A percentile compares a stretch with the other conserved stretches of the same genome.
Conservation (phyloP, 1,140 invertebrate species). For the Brachionus angularis region DNA sequence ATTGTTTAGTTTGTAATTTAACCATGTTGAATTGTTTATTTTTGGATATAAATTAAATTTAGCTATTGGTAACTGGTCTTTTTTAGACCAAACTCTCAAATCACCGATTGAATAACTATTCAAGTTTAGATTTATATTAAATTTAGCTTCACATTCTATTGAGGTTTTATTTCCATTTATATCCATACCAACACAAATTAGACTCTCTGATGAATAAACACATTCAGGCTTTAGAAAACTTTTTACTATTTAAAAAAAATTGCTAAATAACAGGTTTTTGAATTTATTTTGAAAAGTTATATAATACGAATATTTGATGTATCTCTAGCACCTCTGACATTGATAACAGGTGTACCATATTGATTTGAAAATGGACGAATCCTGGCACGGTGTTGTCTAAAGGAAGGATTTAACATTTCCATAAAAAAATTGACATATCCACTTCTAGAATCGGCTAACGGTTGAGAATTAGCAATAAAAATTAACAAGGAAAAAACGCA, state of each 20-base stretch:
- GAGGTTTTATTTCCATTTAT: not conserved
- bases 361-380: conserved; percentile 5
- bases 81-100: no score
- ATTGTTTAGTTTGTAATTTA: no score
- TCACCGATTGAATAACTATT: no score
- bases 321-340: conserved; percentile 6
- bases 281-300: no score
- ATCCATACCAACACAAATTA: not conserved
- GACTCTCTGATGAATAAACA: not conserved
- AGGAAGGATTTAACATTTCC: conserved; percentile 36
- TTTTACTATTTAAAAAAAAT: no score
- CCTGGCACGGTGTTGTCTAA: not conserved
- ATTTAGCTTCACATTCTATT: conserved; percentile 9
- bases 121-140: not conserved
- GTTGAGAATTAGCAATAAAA: not conserved
- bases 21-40: no score
- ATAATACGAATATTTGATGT: no score
- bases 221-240: no score
- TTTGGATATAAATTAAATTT: no score
- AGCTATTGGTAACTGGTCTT: no score
- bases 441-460: conserved; percentile 13
- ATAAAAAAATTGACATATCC: conserved; percentile 14
- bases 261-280: no score
- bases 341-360: not conserved
- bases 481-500: no score